Percentiles rank a stretch among this genome's conserved stretches.
phyloP scores from a whole-genome alignment of 2,888 invertebrate species.

The Luffia ferchaultella region DNA sequence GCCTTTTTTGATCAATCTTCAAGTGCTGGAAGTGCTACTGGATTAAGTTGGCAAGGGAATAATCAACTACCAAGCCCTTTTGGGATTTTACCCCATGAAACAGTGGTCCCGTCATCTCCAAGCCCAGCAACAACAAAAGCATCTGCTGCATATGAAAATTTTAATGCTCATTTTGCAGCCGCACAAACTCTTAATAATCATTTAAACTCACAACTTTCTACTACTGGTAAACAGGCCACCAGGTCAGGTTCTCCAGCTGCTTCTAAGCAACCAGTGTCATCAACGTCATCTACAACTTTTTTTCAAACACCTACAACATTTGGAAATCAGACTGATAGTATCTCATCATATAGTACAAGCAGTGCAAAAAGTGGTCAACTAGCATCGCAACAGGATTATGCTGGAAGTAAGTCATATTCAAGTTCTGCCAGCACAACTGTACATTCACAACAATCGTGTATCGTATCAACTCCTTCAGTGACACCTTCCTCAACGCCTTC shows the following conservation, averaged over 20 bases:
- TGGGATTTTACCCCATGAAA: conserved; percentile 81
- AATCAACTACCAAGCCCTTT: conserved; percentile 76
- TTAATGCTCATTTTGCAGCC: conserved; percentile 74
- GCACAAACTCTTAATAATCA: conserved; percentile 71
- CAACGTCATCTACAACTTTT: conserved; percentile 66
- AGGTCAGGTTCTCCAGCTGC: conserved; percentile 64
- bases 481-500: conserved; percentile 59
- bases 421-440: conserved; percentile 65
- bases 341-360: conserved; percentile 56
- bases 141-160: conserved; percentile 70
- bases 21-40: conserved; percentile 52
- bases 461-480: conserved; percentile 71
- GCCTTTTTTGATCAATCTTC: conserved; percentile 75
- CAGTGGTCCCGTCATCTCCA: conserved; percentile 73
- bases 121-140: conserved; percentile 69
- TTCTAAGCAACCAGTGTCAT: conserved; percentile 59
- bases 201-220: conserved; percentile 69
- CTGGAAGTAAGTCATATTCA: conserved; percentile 68
- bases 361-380: conserved; percentile 63
- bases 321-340: conserved; percentile 63
- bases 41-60: conserved; percentile 78
- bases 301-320: conserved; percentile 71
- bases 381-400: conserved; percentile 62
- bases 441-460: conserved; percentile 76
- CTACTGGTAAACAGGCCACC: conserved; percentile 62